Percentiles rank a stretch among this genome's conserved stretches.
Conservation (phyloP, 2,113 vertebrate genomes). For the Coryphaenoides rupestris region DNA sequence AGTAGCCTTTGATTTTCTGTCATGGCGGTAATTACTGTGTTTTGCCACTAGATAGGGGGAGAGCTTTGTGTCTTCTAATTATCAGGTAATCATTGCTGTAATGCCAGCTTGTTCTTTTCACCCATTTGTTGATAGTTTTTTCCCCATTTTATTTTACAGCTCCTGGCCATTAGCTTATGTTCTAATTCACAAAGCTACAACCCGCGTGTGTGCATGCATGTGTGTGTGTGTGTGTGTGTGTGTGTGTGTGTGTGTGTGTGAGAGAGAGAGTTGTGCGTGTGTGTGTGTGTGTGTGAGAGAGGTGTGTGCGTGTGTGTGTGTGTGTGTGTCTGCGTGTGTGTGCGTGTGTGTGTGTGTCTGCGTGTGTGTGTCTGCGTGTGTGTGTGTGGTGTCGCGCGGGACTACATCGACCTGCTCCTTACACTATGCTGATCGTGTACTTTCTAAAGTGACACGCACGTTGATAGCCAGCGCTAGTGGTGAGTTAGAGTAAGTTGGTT, state of each 20-base stretch:
- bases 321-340: too few relatives aligned
- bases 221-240: neutral
- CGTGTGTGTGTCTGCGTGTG: slow-evolving; percentile 9
- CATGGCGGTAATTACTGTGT: slow-evolving; percentile 96
- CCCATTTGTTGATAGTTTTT: slow-evolving; percentile 83
- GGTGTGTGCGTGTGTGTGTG: neutral
- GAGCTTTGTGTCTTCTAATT: slow-evolving; percentile 99
- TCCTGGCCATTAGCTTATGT: slow-evolving; percentile 87
- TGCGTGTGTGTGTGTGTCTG: too few relatives aligned
- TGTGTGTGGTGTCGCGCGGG: slow-evolving; percentile 55
- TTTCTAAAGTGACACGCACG: slow-evolving; percentile 51
- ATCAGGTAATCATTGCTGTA: slow-evolving; percentile 96
- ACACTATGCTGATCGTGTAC: too few relatives aligned
- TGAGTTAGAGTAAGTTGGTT: too few relatives aligned
- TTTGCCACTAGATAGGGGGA: slow-evolving; percentile 92
- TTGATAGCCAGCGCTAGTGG: too few relatives aligned
- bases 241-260: neutral
- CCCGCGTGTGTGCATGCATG: slow-evolving; percentile 21
- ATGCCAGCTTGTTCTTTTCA: slow-evolving; percentile 85
- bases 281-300: slow-evolving; percentile 12
- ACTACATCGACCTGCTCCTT: slow-evolving; percentile 73
- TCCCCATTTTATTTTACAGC: slow-evolving; percentile 73
- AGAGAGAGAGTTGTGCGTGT: too few relatives aligned
- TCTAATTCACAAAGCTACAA: slow-evolving; percentile 90
- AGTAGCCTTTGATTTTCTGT: slow-evolving; percentile 96